Evolutionary conservation across 2,888 invertebrate genomes (phyloP), one percentile per base, ranked within the genome.

Genomic region (Lissonota sp.): DNA sequence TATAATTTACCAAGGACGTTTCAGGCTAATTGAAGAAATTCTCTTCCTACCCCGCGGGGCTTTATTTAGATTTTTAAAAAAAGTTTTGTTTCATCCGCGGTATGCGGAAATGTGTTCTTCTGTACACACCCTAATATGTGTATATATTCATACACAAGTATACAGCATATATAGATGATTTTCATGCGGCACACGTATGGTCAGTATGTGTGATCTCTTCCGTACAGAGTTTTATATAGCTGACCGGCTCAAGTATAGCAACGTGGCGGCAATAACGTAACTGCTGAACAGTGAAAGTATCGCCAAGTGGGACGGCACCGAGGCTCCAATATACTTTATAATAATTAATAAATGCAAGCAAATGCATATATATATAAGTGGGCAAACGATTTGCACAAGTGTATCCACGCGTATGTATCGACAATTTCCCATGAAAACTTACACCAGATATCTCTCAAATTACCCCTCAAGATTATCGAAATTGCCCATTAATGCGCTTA

Each of bases 241-340:
- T 16, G 14, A 42, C 67, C 16, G 12, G 51, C 46, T 58, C 57
- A 4, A 53, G 14, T 57, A n/a, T n/a, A 55, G 14, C 46, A 62
- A 42, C 57, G 73, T 60, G 40, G 64, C 73, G 86, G 88, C 83
- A 86, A 88, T 91, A 92, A 91, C 92, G 92, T 92, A 92, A 92
- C 91, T 89, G 89, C 83, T 89, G 89, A 90, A 92, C 90, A 92
- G 92, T 92, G 92, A 92, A 92, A 92, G 92, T 92, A 84, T 84
- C 79, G 87, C 84, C 88, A 91, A 91, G 89, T 91, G 87, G 91
- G 84, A 87, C 91, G 87, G 26, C 79, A 74, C 79, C 86, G 84
- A 86, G 83, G 83, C 79, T 85, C 80, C 84, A 70, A 76, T 80
- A 79, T 78, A 83, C 83, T 83, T 88, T 88, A 86, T 88, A 90